These are phyloP conservation scores for Gymnocheta viridis DNA, from an alignment of 2,888 invertebrate genomes.

Conservation along the genomic window DNA sequence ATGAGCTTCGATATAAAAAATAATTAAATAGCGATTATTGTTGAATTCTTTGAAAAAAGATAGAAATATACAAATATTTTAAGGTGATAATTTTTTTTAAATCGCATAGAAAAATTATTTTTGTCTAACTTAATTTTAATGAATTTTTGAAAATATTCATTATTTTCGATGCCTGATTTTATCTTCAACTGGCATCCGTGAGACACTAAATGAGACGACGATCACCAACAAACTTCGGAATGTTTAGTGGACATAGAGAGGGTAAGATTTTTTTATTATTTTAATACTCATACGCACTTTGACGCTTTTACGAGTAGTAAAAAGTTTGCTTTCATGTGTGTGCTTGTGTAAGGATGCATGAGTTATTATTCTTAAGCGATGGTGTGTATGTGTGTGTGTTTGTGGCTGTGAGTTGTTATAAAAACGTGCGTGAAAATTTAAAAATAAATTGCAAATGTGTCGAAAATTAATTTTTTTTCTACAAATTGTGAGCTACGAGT, in stretches of 20 bases:
- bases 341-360: slow-evolving; percentile 1
- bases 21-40: too few relatives aligned
- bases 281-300: slow-evolving; percentile 48
- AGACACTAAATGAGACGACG: background rate
- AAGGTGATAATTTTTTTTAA: too few relatives aligned
- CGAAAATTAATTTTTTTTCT: slow-evolving; percentile 61
- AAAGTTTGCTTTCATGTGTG: background rate
- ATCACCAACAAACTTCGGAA: background rate
- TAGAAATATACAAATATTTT: too few relatives aligned
- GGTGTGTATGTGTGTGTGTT: background rate
- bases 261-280: background rate
- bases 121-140: too few relatives aligned
- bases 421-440: slow-evolving; percentile 57
- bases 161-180: too few relatives aligned
- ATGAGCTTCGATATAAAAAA: too few relatives aligned
- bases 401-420: background rate
- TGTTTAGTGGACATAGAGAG: background rate
- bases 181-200: too few relatives aligned
- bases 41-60: too few relatives aligned
- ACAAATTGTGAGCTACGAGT: slow-evolving; percentile 29
- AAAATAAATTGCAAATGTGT: slow-evolving; percentile 69
- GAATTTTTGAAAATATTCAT: too few relatives aligned
- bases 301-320: slow-evolving; percentile 38
- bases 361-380: slow-evolving; percentile 2
- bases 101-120: too few relatives aligned